phyloP scores from a whole-genome alignment of 2,888 invertebrate genomes.

The Cantharis rufa region DNA sequence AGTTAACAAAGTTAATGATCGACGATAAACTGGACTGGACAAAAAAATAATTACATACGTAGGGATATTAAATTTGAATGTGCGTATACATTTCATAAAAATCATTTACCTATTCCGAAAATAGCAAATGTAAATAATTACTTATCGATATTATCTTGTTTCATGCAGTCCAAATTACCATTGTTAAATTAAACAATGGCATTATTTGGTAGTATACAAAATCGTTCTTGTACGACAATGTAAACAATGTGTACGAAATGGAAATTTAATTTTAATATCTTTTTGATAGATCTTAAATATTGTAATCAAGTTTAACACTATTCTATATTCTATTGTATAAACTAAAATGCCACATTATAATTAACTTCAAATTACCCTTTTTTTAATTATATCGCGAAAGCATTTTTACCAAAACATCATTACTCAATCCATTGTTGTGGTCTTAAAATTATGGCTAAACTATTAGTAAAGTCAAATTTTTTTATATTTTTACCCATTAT shows the following conservation, averaged over 20 bases:
- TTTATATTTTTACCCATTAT: too few relatives aligned
- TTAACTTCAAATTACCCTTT: not conserved
- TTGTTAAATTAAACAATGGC: not conserved
- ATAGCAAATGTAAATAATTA: not conserved
- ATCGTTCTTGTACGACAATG: not conserved
- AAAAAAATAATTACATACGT: too few relatives aligned
- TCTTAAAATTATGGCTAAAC: too few relatives aligned
- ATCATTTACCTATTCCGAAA: too few relatives aligned
- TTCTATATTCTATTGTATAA: not conserved
- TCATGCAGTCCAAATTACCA: not conserved
- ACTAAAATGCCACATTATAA: not conserved
- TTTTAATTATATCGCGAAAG: too few relatives aligned
- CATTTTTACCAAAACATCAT: too few relatives aligned
- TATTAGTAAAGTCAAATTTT: too few relatives aligned
- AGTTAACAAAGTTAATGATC: too few relatives aligned
- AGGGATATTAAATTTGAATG: too few relatives aligned
- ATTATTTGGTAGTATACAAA: not conserved
- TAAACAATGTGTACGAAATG: not conserved
- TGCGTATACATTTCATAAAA: too few relatives aligned
- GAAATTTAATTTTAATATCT: not conserved
- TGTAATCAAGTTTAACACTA: not conserved
- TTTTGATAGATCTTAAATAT: not conserved
- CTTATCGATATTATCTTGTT: not conserved
- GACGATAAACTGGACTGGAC: too few relatives aligned
- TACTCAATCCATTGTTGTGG: too few relatives aligned